A percentile compares a stretch with the other conserved stretches of the same genome.
Evolutionary conservation across 1,140 invertebrate species (phyloP).

Genomic region (Marisa cornuarietis): DNA sequence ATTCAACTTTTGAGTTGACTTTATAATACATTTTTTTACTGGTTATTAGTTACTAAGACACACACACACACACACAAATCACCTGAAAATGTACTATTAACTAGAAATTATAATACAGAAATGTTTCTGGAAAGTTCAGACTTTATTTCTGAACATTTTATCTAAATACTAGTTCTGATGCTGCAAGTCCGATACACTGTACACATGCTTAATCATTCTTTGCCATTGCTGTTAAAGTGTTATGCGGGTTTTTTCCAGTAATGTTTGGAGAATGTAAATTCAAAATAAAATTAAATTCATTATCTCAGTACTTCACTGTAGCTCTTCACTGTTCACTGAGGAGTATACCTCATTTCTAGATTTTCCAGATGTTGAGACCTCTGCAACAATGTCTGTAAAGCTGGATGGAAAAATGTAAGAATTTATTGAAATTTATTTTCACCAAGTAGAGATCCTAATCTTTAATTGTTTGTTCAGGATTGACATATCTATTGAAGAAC

Average conservation of each 20-base stretch:
- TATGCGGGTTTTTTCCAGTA: neutral
- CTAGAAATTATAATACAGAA: neutral
- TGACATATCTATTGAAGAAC: neutral
- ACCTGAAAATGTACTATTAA: neutral
- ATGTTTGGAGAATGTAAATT: neutral
- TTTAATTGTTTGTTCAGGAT: neutral
- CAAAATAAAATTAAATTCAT: neutral
- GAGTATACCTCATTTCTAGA: slow-evolving; percentile 9
- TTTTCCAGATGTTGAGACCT: slow-evolving; percentile 28
- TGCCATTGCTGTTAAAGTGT: neutral
- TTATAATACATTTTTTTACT: neutral
- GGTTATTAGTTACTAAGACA: too few relatives aligned
- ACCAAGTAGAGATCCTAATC: neutral
- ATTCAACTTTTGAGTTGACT: neutral
- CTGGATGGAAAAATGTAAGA: slow-evolving; percentile 29
- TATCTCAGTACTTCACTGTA: too few relatives aligned
- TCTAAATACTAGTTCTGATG: neutral
- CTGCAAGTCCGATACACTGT: neutral
- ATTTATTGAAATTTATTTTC: neutral
- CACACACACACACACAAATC: neutral
- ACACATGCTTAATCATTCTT: neutral
- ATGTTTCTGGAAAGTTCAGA: neutral
- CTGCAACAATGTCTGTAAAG: slow-evolving; percentile 14
- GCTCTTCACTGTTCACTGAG: too few relatives aligned
- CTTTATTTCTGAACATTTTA: neutral